phyloP scores from a whole-genome alignment of 2,888 invertebrate species.

The Eugnorisma glareosa region DNA sequence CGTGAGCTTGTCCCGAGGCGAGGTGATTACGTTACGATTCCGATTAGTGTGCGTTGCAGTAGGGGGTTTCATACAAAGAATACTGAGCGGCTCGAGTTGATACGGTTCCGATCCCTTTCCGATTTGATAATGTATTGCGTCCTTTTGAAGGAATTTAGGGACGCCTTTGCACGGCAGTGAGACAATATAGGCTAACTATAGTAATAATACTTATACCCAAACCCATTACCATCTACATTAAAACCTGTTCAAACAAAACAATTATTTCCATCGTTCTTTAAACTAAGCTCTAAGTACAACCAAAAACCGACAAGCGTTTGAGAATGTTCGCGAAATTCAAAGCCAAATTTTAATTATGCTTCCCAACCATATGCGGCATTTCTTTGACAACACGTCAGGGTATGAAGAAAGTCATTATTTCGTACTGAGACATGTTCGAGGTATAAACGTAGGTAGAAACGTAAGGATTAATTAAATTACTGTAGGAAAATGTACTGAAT shows the following conservation, averaged over 20 bases:
- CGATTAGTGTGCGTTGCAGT: too few relatives aligned
- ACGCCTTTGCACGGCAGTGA: too few relatives aligned
- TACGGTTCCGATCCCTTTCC: too few relatives aligned
- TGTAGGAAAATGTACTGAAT: constrained; percentile 29
- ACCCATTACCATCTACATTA: constrained; percentile 1
- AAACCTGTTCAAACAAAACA: constrained; percentile 26
- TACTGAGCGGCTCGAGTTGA: too few relatives aligned
- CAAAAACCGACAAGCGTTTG: constrained; percentile 40
- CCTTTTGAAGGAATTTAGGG: too few relatives aligned
- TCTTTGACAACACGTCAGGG: constrained; percentile 59
- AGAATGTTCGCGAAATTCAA: constrained; percentile 51
- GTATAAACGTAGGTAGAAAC: constrained; percentile 22
- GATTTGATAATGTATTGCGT: too few relatives aligned
- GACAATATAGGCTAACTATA: too few relatives aligned
- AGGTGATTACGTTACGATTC: too few relatives aligned
- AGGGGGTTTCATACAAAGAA: too few relatives aligned
- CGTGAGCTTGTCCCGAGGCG: too few relatives aligned
- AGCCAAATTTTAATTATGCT: constrained; percentile 64
- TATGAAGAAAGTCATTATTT: constrained; percentile 60
- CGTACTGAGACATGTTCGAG: constrained; percentile 35
- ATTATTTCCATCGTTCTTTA: constrained; percentile 36
- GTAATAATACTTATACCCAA: too few relatives aligned
- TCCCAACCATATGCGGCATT: constrained; percentile 48
- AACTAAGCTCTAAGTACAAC: constrained; percentile 32
- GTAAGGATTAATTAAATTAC: constrained; percentile 55